Evolutionary conservation across 64 coral and sea anemone genomes (phyloP), one percentile per base, ranked within the genome.

Genomic region (Actinia equina): DNA sequence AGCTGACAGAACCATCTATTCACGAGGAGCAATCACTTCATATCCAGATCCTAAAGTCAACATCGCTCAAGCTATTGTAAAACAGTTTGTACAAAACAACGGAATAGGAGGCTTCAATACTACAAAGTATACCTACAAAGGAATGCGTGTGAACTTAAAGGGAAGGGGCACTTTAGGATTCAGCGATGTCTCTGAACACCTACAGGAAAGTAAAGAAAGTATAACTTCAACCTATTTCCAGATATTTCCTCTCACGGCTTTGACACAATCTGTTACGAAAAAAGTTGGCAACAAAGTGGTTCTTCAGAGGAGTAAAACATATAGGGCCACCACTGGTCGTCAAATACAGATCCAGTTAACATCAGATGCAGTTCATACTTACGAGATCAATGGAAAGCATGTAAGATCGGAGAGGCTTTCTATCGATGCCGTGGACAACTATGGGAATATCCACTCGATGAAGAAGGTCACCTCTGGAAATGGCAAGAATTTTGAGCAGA

Each of bases 41-140:
- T 79, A 79, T 79, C 77, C 77, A 79, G 44, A 79, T 79, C 77
- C 77, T 17, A 79, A 79, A 79, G 77, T 79, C 17, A 79, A 79
- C 26, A 46, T 79, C 44, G 77, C 77, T 6, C 77, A 79, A 46
- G 44, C 77, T 45, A 41, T 79, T 17, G 77, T 44, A 41, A 79
- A 79, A 79, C 77, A 79, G 26, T 79, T 43, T 41, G 20, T 46
- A 2, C 77, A 79, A 20, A 79, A 79, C 44, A 79, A 81, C 17
- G 78, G 78, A 20, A 52, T 81, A 49, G 78, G 78, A 46, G 18
- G 78, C 17, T 81, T 81, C 17, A 81, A 81, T 81, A 81, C 78
- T 22, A 81, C 78, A 44, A 49, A 44, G 22, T 81, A 52, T 11
- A 81, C 45, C 78, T 81, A 81, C 78, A 81, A 52, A 17, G 78